These are phyloP conservation scores for Macroteleia sp. DNA, from an alignment of 2,888 invertebrate species.

Conservation along the genomic window DNA sequence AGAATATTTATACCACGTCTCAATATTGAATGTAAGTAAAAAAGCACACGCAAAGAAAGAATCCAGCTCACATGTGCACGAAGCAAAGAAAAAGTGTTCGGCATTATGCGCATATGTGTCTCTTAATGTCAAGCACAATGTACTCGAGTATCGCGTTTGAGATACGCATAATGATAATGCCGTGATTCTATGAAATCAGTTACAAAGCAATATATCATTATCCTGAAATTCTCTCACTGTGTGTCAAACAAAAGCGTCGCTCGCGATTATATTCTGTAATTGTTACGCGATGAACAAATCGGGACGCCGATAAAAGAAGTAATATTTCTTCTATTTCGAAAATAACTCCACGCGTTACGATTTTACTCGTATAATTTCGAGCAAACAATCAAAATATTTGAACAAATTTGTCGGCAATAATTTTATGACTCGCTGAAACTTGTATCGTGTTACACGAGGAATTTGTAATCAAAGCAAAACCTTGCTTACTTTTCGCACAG, in stretches of 20 bases:
- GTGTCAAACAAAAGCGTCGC: not conserved
- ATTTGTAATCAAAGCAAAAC: constrained; percentile 21
- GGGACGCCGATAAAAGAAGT: not conserved
- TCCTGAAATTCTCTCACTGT: constrained; percentile 2
- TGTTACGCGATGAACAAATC: not conserved
- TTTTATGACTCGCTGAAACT: constrained; percentile 5
- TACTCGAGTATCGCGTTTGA: constrained; percentile 31
- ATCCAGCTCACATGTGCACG: constrained; percentile 39
- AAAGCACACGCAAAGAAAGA: constrained; percentile 30
- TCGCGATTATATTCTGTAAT: not conserved
- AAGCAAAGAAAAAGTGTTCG: constrained; percentile 22
- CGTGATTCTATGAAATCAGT: constrained; percentile 33
- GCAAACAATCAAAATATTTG: constrained; percentile 28
- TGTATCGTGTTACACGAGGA: constrained; percentile 4
- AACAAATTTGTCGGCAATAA: constrained; percentile 14
- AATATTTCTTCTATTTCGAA: constrained; percentile 1
- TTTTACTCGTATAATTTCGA: not conserved
- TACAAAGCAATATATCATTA: constrained; percentile 40
- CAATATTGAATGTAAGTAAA: constrained; percentile 29
- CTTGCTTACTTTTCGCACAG: too few species aligned
- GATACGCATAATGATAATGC: constrained; percentile 47
- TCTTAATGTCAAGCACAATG: constrained; percentile 49
- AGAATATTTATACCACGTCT: too few species aligned
- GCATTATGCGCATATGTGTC: constrained; percentile 21
- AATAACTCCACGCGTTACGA: constrained; percentile 2